A percentile compares a stretch with the other conserved stretches of the same genome.
phyloP scores from a whole-genome alignment of 2,113 vertebrate species.

The Toxostoma redivivum region DNA sequence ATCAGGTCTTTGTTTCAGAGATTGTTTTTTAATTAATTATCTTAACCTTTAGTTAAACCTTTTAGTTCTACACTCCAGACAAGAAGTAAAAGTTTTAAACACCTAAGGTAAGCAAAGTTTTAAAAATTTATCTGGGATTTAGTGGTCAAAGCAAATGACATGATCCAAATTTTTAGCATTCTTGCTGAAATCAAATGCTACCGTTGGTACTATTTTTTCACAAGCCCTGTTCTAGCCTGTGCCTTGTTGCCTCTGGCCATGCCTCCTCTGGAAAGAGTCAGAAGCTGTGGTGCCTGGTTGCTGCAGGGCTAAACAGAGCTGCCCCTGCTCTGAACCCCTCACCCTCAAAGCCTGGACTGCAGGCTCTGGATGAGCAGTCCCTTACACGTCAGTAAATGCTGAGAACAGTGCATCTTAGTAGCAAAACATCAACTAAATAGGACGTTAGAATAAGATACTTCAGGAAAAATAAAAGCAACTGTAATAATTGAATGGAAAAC shows the following conservation, averaged over 20 bases:
- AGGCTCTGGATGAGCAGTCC: background rate
- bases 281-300: background rate
- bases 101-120: background rate
- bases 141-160: background rate
- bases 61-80: background rate
- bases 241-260: background rate
- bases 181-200: background rate
- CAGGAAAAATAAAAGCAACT: background rate
- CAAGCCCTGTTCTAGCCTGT: background rate
- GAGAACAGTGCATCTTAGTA: background rate
- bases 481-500: background rate
- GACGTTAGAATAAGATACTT: background rate
- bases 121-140: background rate
- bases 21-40: background rate
- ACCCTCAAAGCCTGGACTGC: accelerated
- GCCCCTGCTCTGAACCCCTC: background rate
- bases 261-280: background rate
- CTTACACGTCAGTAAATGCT: accelerated
- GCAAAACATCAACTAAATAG: background rate
- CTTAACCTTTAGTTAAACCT: background rate
- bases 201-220: background rate
- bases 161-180: background rate
- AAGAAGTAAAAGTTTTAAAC: background rate
- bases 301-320: background rate
- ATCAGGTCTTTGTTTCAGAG: background rate